Evolutionary conservation across 2,888 invertebrate species (phyloP).

Genomic region (Clepsis dumicolana): DNA sequence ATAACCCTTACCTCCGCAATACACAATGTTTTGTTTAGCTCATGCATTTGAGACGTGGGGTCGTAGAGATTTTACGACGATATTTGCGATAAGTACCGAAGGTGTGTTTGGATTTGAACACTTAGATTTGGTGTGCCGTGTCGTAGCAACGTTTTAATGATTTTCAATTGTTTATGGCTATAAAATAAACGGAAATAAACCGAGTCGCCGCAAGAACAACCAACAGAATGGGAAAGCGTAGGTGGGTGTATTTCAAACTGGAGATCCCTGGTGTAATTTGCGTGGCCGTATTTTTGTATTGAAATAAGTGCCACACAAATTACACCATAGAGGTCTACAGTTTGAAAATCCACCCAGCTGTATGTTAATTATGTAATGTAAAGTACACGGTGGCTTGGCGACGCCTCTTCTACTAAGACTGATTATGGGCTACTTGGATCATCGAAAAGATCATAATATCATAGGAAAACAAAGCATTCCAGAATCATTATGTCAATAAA

Average conservation of each 20-base stretch:
- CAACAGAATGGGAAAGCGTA: neutral
- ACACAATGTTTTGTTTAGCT: constrained; percentile 1
- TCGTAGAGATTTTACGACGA: neutral
- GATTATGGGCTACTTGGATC: too few relatives aligned
- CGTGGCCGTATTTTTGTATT: too few relatives aligned
- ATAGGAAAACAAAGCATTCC: too few relatives aligned
- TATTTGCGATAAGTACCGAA: neutral
- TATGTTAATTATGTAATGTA: too few relatives aligned
- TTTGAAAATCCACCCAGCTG: too few relatives aligned
- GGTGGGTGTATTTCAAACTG: neutral
- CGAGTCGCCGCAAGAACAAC: neutral
- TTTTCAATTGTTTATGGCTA: neutral
- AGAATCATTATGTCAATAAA: too few relatives aligned
- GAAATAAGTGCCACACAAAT: too few relatives aligned
- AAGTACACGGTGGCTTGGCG: too few relatives aligned
- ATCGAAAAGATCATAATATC: too few relatives aligned
- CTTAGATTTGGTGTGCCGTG: neutral
- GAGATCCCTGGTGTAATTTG: too few relatives aligned
- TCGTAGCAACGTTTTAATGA: neutral
- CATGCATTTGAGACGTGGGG: constrained; percentile 1
- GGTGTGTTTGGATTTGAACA: neutral
- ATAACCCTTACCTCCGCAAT: neutral
- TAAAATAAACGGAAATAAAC: neutral
- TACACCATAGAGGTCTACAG: too few relatives aligned
- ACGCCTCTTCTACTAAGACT: too few relatives aligned